Evolutionary conservation across 1,140 invertebrate genomes (phyloP), one percentile per base, ranked within the genome.

Genomic region (Calephelis nemesis): DNA sequence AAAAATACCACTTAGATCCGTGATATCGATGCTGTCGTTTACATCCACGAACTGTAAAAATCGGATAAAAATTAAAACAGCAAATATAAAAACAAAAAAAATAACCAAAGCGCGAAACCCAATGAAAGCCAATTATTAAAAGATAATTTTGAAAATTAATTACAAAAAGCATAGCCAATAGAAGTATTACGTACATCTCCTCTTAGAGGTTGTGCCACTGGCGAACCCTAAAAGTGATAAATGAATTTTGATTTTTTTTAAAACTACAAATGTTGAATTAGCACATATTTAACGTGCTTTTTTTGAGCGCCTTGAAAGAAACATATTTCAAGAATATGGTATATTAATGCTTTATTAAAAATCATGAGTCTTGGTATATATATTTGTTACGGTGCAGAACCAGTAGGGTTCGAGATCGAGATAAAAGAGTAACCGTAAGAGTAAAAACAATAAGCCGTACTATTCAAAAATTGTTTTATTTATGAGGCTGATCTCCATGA

Each of bases 91-190:
- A 13, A 7, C 15, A 50, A 7, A 50, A 50, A 30, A 19, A 52
- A 4, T 52, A 52, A 52, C 52, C 19, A 54, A 54, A 54, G 52
- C 52, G 52, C 19, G 52, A 54, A 54, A 54, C 13, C 52, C 52
- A 54, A 54, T 54, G 10, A 54, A 52, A 52, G 52, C 19, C 13
- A 7, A 52, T 15, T 52, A 54, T 54, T 54, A 54, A 54, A 19
- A 54, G 52, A 58, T 11, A 58, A 39, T 60, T 60, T 60, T 60
- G 54, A 60, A 60, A 60, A 60, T 60, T 60, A 60, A 60, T 40
- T 12, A 58, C 54, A 58, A 58, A 39, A 60, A 60, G 54, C 54
- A 40, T 60, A 60, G 54, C 54, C 54, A 60, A 60, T 60, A 12
- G 11, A 60, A 40, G 5, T 9, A 40, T 30, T 60, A 60, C 58